Evolutionary conservation across 2,888 invertebrate genomes (phyloP).

Genomic region (Harpalus rubripes): DNA sequence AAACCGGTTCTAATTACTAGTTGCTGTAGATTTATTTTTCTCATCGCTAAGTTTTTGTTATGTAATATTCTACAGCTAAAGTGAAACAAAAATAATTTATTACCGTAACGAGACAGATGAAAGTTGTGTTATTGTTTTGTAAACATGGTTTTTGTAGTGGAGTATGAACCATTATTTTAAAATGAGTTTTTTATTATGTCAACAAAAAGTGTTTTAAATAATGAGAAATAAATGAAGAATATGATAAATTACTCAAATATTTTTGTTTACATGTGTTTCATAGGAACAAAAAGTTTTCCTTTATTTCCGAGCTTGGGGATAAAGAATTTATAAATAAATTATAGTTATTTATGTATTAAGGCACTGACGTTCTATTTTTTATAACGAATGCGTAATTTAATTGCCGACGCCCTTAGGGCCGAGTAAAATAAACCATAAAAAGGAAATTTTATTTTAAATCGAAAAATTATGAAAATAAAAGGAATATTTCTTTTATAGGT

Average conservation of each 20-base stretch:
- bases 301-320: neutral
- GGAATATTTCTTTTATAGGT: too few species aligned
- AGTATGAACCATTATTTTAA: neutral
- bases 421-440: too few species aligned
- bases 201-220: neutral
- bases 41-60: slow-evolving; percentile 34
- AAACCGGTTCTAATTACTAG: slow-evolving; percentile 38
- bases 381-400: too few species aligned
- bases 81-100: slow-evolving; percentile 42
- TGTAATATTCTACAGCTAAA: slow-evolving; percentile 30
- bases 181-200: neutral
- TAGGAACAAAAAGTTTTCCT: neutral
- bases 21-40: slow-evolving; percentile 34
- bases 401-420: too few species aligned
- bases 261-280: neutral
- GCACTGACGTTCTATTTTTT: too few species aligned
- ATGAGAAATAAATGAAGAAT: neutral
- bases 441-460: too few species aligned
- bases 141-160: neutral
- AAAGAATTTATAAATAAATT: neutral
- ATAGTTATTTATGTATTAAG: too few species aligned
- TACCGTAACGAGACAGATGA: slow-evolving; percentile 8
- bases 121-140: neutral
- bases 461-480: too few species aligned
- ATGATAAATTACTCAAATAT: neutral